A percentile compares a stretch with the other conserved stretches of the same genome.
phyloP scores from a whole-genome alignment of 37 sponge, comb jelly and placozoan genomes.

The Sycon ciliatum region DNA sequence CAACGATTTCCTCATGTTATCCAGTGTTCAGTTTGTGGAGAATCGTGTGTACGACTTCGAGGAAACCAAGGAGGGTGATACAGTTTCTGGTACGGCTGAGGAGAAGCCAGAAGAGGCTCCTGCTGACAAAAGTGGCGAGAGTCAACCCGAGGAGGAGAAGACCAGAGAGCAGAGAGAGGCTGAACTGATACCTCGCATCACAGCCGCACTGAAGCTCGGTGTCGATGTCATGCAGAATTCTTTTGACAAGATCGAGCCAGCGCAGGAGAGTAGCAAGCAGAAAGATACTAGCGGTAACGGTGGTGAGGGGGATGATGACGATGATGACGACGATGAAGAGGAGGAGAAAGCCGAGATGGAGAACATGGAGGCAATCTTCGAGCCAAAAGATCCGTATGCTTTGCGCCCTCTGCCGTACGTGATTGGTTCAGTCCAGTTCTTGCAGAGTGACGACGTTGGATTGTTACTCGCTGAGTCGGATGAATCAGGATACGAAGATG shows the following conservation, averaged over 20 bases:
- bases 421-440: conserved; percentile 67
- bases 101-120: not conserved
- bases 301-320: no score
- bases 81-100: not conserved
- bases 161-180: conserved; percentile 44
- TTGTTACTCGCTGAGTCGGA: not conserved
- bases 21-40: conserved; percentile 89
- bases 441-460: conserved; percentile 61
- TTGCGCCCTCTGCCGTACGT: conserved; percentile 48
- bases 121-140: not conserved
- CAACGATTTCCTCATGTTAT: conserved; percentile 89
- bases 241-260: conserved; percentile 43
- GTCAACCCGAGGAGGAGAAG: conserved; percentile 28
- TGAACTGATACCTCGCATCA: conserved; percentile 47
- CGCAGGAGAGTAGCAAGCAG: not conserved
- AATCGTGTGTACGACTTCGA: conserved; percentile 59
- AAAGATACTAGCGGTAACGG: not conserved
- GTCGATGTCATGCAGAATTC: conserved; percentile 70
- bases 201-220: conserved; percentile 47
- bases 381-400: conserved; percentile 57
- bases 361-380: conserved; percentile 46
- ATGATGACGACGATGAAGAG: conserved; percentile 57
- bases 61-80: conserved; percentile 27
- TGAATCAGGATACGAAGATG: not conserved
- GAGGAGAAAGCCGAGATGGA: conserved; percentile 22